These are phyloP conservation scores for Aphaenogaster rudis DNA, from an alignment of 1,140 invertebrate species.

Conservation along the genomic window DNA sequence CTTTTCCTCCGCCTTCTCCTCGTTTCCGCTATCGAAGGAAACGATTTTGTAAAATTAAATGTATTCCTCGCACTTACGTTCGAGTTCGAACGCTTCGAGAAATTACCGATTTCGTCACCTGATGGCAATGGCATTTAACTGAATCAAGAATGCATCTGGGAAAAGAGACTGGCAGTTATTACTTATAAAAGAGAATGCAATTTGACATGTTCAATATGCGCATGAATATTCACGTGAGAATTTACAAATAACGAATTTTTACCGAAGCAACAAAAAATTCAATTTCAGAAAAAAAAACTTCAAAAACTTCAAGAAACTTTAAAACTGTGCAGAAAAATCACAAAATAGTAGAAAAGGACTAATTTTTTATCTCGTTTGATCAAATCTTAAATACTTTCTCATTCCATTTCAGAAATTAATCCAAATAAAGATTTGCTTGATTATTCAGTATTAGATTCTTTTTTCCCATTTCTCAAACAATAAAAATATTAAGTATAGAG, in stretches of 20 bases:
- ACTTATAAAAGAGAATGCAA: background rate
- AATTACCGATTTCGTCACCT: slow-evolving; percentile 47
- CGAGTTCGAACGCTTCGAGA: slow-evolving; percentile 33
- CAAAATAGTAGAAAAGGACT: background rate
- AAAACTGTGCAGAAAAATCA: background rate
- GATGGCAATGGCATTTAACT: slow-evolving; percentile 14
- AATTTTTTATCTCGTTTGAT: background rate
- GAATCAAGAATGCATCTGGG: slow-evolving; percentile 1
- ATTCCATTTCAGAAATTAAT: slow-evolving; percentile 23
- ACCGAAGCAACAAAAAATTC: background rate
- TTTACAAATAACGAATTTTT: slow-evolving; percentile 4
- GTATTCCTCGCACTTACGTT: slow-evolving; percentile 45
- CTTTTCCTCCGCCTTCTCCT: slow-evolving; percentile 31
- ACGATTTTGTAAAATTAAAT: slow-evolving; percentile 61
- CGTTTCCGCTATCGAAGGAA: slow-evolving; percentile 39
- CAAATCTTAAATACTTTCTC: background rate
- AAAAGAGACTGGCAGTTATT: slow-evolving; percentile 2
- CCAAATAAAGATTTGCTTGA: background rate
- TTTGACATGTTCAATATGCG: background rate
- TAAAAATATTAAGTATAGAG: background rate
- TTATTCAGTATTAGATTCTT: background rate
- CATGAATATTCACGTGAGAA: background rate
- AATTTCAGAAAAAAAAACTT: background rate
- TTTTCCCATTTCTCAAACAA: background rate
- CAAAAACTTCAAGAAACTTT: background rate